phyloP scores from a whole-genome alignment of 2,113 vertebrate genomes.

The Pyxicephalus adspersus region DNA sequence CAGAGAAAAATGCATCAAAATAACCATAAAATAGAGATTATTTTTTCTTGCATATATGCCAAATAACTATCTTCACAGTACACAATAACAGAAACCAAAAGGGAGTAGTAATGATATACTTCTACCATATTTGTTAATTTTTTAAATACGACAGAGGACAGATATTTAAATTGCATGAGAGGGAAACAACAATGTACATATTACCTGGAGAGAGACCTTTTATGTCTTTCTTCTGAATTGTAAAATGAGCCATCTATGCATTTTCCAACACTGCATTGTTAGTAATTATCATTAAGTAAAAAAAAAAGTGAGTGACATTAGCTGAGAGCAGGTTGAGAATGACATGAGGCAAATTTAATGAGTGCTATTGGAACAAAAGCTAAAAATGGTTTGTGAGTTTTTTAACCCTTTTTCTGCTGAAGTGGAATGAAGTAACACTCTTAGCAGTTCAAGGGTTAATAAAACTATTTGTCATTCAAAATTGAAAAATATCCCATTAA shows the following conservation, averaged over 20 bases:
- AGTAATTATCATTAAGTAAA: neutral
- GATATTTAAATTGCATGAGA: conserved; percentile 13
- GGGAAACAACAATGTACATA: conserved; percentile 3
- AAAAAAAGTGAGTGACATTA: neutral
- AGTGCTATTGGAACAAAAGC: too few relatives aligned
- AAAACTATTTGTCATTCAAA: too few relatives aligned
- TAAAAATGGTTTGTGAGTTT: too few relatives aligned
- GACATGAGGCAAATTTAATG: too few relatives aligned
- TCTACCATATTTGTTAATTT: conserved; percentile 29
- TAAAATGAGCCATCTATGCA: neutral
- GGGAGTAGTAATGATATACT: conserved; percentile 25
- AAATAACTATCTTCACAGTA: conserved; percentile 36
- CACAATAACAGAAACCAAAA: conserved; percentile 39
- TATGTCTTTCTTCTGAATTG: neutral
- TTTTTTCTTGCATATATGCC: conserved; percentile 44
- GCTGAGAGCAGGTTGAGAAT: too few relatives aligned
- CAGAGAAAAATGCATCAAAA: conserved; percentile 54
- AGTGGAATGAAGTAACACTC: too few relatives aligned
- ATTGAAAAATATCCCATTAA: too few relatives aligned
- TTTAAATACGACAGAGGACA: conserved; percentile 19
- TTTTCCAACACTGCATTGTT: neutral
- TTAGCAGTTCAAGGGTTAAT: too few relatives aligned
- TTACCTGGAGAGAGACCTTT: neutral
- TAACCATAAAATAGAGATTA: conserved; percentile 39
- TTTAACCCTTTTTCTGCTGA: too few relatives aligned